Percentiles rank a stretch among this genome's conserved stretches.
Evolutionary conservation across 2,113 vertebrate genomes (phyloP).

Genomic region (Panthera tigris): DNA sequence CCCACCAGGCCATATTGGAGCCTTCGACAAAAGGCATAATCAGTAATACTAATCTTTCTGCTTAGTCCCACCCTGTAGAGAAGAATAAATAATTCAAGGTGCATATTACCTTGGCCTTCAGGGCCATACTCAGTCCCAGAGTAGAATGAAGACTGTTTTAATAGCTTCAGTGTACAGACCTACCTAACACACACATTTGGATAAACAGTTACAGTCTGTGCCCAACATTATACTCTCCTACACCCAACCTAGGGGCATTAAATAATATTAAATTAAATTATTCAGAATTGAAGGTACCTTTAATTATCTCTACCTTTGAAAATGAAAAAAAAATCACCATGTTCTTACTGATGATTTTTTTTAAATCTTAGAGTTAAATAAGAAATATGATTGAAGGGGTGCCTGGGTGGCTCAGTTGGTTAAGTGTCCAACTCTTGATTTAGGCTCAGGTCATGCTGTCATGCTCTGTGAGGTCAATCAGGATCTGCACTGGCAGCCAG

Average conservation of each 20-base stretch:
- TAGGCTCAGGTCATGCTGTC: no score
- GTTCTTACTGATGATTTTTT: constrained; percentile 13
- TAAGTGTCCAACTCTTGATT: no score
- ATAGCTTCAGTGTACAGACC: background rate
- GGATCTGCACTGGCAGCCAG: no score
- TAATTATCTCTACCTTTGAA: constrained; percentile 41
- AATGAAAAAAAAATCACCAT: background rate
- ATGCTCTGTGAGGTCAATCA: no score
- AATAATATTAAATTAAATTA: background rate
- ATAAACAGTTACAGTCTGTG: background rate
- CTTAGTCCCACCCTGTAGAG: background rate
- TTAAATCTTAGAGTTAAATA: constrained; percentile 7
- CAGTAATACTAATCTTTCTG: background rate
- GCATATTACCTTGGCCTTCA: background rate
- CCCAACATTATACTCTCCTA: background rate
- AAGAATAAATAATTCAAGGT: background rate
- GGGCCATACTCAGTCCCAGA: background rate
- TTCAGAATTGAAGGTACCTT: constrained; percentile 31
- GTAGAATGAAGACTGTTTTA: background rate
- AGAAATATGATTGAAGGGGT: background rate
- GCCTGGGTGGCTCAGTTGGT: no score
- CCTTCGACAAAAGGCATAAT: background rate
- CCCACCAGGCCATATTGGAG: background rate
- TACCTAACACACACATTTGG: background rate
- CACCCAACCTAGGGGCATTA: background rate